phyloP scores from a whole-genome alignment of 2,888 invertebrate species.

The Xestia ashworthii region DNA sequence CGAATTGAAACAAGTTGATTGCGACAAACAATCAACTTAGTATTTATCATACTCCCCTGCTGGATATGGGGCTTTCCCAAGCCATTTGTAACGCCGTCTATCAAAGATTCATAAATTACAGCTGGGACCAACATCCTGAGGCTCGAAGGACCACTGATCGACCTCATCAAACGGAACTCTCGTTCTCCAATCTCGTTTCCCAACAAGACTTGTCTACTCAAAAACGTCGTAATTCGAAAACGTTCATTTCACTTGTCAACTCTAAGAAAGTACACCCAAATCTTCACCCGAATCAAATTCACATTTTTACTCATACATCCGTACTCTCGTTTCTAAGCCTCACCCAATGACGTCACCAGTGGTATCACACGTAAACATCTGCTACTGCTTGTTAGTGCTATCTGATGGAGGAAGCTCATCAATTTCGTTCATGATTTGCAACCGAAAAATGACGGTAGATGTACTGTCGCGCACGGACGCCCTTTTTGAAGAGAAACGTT shows the following conservation, averaged over 20 bases:
- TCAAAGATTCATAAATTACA: not conserved
- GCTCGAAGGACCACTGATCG: too few species aligned
- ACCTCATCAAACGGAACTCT: too few species aligned
- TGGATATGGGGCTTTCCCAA: not conserved
- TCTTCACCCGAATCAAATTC: slow-evolving; percentile 31
- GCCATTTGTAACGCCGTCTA: not conserved
- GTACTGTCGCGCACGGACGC: slow-evolving; percentile 57
- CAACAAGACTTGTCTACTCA: not conserved
- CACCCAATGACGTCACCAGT: slow-evolving; percentile 62
- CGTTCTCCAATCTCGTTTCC: too few species aligned
- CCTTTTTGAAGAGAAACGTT: slow-evolving; percentile 16
- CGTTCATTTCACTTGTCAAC: not conserved
- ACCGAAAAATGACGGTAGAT: slow-evolving; percentile 62
- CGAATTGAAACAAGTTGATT: not conserved
- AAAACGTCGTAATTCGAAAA: not conserved
- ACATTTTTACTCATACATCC: slow-evolving; percentile 39
- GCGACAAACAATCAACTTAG: not conserved
- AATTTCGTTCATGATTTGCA: slow-evolving; percentile 71
- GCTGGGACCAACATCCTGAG: not conserved
- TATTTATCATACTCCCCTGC: not conserved
- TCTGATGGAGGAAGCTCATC: slow-evolving; percentile 67
- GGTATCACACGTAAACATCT: slow-evolving; percentile 68
- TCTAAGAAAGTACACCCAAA: slow-evolving; percentile 5
- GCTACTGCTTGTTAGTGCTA: slow-evolving; percentile 72
- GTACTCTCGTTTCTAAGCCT: slow-evolving; percentile 64